These are phyloP conservation scores for Macrotus californicus DNA, from an alignment of 2,113 vertebrate species.

Conservation along the genomic window DNA sequence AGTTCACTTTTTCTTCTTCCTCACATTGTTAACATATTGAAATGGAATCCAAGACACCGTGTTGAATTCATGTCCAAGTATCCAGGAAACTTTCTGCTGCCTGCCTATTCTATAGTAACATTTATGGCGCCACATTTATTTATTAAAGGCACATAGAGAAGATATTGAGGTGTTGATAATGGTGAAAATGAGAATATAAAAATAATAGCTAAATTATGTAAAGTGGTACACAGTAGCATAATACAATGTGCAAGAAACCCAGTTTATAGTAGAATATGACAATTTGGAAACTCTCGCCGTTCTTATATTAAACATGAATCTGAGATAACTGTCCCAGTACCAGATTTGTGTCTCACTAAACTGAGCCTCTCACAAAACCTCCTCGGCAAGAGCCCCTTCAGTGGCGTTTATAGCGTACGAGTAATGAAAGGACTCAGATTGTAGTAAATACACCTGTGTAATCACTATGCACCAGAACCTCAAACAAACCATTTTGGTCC, in stretches of 20 bases:
- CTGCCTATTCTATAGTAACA: neutral
- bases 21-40: neutral
- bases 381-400: neutral
- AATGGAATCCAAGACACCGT: neutral
- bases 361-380: neutral
- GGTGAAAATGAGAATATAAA: neutral
- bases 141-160: neutral
- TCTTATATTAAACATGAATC: neutral
- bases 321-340: neutral
- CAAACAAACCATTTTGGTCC: neutral
- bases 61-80: neutral
- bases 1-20: neutral
- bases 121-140: neutral
- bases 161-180: neutral
- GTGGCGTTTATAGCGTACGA: neutral
- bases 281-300: neutral
- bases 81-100: neutral
- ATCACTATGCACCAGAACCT: neutral
- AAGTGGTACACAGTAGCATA: neutral
- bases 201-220: neutral
- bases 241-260: neutral
- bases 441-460: neutral
- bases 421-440: conserved; percentile 7
- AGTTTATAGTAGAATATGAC: neutral
- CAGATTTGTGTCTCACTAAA: neutral